Percentiles rank a stretch among this genome's conserved stretches.
phyloP scores from a whole-genome alignment of 2,888 invertebrate genomes.

The Seira sanloemensis region DNA sequence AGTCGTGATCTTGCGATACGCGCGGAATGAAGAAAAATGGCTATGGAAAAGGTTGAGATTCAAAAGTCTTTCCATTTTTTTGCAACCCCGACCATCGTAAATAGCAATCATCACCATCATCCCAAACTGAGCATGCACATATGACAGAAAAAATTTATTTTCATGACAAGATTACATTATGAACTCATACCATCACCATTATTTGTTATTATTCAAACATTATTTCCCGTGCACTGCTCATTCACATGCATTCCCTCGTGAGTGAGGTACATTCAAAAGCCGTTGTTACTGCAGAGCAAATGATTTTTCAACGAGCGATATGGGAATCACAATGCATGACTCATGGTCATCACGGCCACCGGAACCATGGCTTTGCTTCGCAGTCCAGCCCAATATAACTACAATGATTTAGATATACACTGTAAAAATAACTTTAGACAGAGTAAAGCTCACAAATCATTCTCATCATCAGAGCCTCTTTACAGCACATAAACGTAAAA shows the following conservation, averaged over 20 bases:
- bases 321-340: constrained; percentile 36
- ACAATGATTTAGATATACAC: background rate
- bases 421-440: background rate
- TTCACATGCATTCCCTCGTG: background rate
- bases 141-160: constrained; percentile 15
- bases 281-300: no score
- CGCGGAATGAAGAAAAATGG: no score
- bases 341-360: constrained; percentile 62
- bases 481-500: no score
- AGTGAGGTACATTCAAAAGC: background rate
- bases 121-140: background rate
- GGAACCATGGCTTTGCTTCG: constrained; percentile 61
- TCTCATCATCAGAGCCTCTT: constrained; percentile 24
- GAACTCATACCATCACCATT: constrained; percentile 42
- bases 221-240: constrained; percentile 29
- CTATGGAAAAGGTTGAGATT: no score
- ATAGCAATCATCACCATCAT: no score
- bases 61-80: background rate
- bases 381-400: constrained; percentile 54
- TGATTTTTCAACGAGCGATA: background rate
- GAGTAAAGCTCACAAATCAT: constrained; percentile 1
- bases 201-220: constrained; percentile 34
- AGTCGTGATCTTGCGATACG: background rate
- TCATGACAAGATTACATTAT: constrained; percentile 49
- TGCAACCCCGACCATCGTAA: background rate